These are phyloP conservation scores for Piprites chloris DNA, from an alignment of 2,113 vertebrate species.

Conservation along the genomic window DNA sequence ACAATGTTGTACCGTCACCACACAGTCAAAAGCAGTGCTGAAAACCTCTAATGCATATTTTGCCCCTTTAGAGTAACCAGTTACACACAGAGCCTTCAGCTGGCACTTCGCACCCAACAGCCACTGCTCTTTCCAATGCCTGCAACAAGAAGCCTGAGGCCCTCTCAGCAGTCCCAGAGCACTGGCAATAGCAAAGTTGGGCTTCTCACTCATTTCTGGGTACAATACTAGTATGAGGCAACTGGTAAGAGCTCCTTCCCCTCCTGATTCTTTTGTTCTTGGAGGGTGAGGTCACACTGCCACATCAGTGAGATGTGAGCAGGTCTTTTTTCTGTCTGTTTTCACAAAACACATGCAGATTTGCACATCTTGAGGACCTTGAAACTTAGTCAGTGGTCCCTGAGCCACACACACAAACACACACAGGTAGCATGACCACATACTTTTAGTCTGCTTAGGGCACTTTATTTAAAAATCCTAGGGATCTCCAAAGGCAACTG, in stretches of 20 bases:
- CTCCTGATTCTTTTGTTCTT: background rate
- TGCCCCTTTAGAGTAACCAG: background rate
- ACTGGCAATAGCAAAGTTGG: background rate
- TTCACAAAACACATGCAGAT: background rate
- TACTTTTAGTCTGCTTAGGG: background rate
- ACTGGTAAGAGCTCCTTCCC: background rate
- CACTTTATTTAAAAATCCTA: background rate
- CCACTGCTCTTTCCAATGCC: background rate
- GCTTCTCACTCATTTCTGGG: background rate
- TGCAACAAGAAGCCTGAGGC: background rate
- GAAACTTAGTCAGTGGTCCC: background rate
- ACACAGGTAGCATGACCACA: background rate
- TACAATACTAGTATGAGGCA: background rate
- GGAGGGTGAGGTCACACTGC: background rate
- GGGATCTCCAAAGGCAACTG: background rate
- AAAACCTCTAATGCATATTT: background rate
- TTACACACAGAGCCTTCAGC: background rate
- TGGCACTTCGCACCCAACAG: background rate
- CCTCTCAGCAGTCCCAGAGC: background rate
- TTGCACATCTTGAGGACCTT: background rate
- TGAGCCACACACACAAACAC: background rate
- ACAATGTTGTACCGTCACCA: rapidly evolving
- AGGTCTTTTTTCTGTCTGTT: background rate
- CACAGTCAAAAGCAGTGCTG: background rate
- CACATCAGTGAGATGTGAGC: background rate